Percentiles rank a stretch among this genome's conserved stretches.
Conservation (phyloP, 2,888 invertebrate species). For the Lepidochrysops patricia region DNA sequence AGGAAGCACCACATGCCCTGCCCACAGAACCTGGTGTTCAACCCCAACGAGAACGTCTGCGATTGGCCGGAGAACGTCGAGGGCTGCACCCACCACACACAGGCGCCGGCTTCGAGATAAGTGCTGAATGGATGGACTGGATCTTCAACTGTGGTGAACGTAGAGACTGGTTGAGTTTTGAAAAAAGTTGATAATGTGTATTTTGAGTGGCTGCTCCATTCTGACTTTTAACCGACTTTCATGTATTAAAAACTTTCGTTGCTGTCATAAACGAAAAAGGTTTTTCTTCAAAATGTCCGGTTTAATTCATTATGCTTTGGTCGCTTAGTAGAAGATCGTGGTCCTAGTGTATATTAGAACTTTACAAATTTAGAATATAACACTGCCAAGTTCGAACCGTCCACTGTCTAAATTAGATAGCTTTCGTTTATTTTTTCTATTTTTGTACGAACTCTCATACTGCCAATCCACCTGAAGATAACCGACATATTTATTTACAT, state of each 20-base stretch:
- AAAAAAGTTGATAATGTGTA: too few relatives aligned
- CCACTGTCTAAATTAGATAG: constrained; percentile 8
- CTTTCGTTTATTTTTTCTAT: constrained; percentile 3
- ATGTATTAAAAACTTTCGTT: too few relatives aligned
- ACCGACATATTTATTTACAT: constrained; percentile 25
- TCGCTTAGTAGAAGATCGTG: background rate
- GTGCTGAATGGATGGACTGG: background rate
- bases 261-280: too few relatives aligned
- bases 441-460: constrained; percentile 9
- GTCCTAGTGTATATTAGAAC: constrained; percentile 2
- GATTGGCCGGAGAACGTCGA: constrained; percentile 97
- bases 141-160: background rate
- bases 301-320: background rate
- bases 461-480: constrained; percentile 24
- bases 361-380: constrained; percentile 4
- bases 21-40: constrained; percentile 93
- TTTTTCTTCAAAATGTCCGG: background rate
- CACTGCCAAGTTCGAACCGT: background rate
- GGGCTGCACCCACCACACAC: constrained; percentile 78
- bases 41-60: constrained; percentile 93
- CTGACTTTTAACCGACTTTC: too few relatives aligned
- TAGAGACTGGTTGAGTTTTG: too few relatives aligned
- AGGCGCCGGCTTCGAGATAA: constrained; percentile 65
- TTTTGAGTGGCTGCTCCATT: too few relatives aligned
- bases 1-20: constrained; percentile 97